Percentiles rank a stretch among this genome's conserved stretches.
Conservation (phyloP, 2,888 invertebrate species). For the Pterobdella sp. region DNA sequence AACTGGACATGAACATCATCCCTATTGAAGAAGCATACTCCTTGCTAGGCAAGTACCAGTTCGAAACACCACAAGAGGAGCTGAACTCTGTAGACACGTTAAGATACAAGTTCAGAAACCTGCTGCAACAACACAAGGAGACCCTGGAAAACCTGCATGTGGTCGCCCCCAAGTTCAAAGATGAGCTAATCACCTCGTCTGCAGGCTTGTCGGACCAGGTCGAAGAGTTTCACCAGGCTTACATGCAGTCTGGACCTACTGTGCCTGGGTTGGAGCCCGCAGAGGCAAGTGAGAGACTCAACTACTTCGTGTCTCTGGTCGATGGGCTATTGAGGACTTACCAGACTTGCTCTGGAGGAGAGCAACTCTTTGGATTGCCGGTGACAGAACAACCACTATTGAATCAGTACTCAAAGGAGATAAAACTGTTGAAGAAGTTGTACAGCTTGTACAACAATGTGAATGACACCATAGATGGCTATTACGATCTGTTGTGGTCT, state of each 20-base stretch:
- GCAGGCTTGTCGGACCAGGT: slow-evolving; percentile 57
- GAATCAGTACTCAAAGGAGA: slow-evolving; percentile 45
- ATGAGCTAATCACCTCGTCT: slow-evolving; percentile 59
- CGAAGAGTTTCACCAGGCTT: slow-evolving; percentile 60
- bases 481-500: slow-evolving; percentile 49
- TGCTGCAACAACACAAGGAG: slow-evolving; percentile 57
- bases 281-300: slow-evolving; percentile 49
- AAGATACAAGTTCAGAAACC: slow-evolving; percentile 67
- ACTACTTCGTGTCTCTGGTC: slow-evolving; percentile 42
- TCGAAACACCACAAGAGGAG: slow-evolving; percentile 67
- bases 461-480: slow-evolving; percentile 47
- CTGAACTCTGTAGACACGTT: slow-evolving; percentile 70
- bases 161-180: slow-evolving; percentile 68
- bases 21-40: slow-evolving; percentile 73
- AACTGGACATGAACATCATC: slow-evolving; percentile 63
- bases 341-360: slow-evolving; percentile 47
- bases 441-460: slow-evolving; percentile 49
- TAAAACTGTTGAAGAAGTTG: slow-evolving; percentile 48
- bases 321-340: slow-evolving; percentile 48
- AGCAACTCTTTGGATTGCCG: slow-evolving; percentile 49
- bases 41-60: slow-evolving; percentile 56
- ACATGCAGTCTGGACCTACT: slow-evolving; percentile 46
- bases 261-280: slow-evolving; percentile 46
- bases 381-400: slow-evolving; percentile 47
- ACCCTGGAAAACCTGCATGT: slow-evolving; percentile 65